Evolutionary conservation across 1,140 invertebrate species (phyloP).

Genomic region (Venturia canescens): DNA sequence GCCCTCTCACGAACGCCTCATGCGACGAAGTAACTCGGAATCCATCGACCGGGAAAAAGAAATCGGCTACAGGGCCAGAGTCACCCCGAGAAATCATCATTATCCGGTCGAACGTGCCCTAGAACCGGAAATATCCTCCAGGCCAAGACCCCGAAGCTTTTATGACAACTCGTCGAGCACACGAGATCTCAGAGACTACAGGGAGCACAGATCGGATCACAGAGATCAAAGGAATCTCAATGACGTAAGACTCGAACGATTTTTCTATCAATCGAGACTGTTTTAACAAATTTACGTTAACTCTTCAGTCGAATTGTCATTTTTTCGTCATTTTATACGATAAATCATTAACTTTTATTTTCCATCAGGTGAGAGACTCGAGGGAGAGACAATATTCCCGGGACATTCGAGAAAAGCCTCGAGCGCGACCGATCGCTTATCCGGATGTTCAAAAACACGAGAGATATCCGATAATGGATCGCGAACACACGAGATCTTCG

Average conservation of each 20-base stretch:
- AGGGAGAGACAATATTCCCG: slow-evolving; percentile 49
- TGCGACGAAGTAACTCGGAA: slow-evolving; percentile 69
- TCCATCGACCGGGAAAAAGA: slow-evolving; percentile 66
- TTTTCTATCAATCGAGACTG: background rate
- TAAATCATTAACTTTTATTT: background rate
- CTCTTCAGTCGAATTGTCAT: too few relatives aligned
- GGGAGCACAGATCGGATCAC: slow-evolving; percentile 30
- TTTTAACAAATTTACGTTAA: too few relatives aligned
- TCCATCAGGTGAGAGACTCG: slow-evolving; percentile 50
- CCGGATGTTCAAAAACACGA: slow-evolving; percentile 78
- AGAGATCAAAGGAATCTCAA: slow-evolving; percentile 46
- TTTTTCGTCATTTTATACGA: too few relatives aligned
- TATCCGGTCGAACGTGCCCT: slow-evolving; percentile 65
- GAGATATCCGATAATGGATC: slow-evolving; percentile 78
- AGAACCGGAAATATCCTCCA: slow-evolving; percentile 65
- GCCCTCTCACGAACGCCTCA: slow-evolving; percentile 64
- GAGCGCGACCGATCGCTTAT: slow-evolving; percentile 71
- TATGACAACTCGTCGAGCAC: slow-evolving; percentile 70
- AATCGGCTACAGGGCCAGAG: slow-evolving; percentile 63
- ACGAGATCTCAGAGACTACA: slow-evolving; percentile 59
- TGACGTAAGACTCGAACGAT: slow-evolving; percentile 59
- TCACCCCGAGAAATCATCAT: slow-evolving; percentile 70
- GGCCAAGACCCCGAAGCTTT: slow-evolving; percentile 72
- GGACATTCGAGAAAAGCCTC: slow-evolving; percentile 60
- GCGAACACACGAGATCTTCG: slow-evolving; percentile 76